Base-by-base conservation (phyloP, 2,888 invertebrate genomes). In the Nemapogon koenigi region DNA sequence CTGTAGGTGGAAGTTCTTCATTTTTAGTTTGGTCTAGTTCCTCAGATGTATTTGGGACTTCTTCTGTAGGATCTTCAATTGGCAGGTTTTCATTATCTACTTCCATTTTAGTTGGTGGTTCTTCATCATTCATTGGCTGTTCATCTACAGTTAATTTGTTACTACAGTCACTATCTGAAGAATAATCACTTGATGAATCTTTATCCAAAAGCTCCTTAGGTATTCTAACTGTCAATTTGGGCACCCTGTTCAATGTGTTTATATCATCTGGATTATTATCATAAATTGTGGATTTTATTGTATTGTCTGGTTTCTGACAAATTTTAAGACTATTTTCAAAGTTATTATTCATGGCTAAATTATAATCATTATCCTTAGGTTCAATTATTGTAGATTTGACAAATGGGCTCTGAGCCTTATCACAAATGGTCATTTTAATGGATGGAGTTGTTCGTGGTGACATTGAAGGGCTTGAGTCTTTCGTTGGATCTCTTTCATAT, bases 221-320 rank as follows among this genome's bases (percentile, higher is more conserved):
- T 47, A 85, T 81, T 59, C 87, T 83, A 16, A 88, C 72, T 46
- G 87, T 88, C 38, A 88, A 68, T 62, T 88, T 88, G 49, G 86
- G 88, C 46, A 86, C 85, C 63, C 82, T 83, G 57, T 79, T 79
- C 40, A 78, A 55, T 49, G 72, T 67, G 48, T 71, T 75, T 29
- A 59, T 53, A 48, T 70, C 68, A 45, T 75, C 72, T 43, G 68
- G 52, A 48, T 72, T 73, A 46, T 73, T 76, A 53, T 78, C 78
- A 59, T 76, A 78, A 49, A 76, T 78, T 44, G 76, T 78, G 14
- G 72, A 62, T 58, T 75, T 72, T 2, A 78, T 58, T 17, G 57
- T 49, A 44, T 62, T 72, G 29, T 78, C 76, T 35, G 54, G 46
- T 53, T 70, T 78, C n/a, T 46, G 45, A 46, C 72, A 69, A 37